Evolutionary conservation across 2,888 invertebrate genomes (phyloP).

Genomic region (Ctena decussata): DNA sequence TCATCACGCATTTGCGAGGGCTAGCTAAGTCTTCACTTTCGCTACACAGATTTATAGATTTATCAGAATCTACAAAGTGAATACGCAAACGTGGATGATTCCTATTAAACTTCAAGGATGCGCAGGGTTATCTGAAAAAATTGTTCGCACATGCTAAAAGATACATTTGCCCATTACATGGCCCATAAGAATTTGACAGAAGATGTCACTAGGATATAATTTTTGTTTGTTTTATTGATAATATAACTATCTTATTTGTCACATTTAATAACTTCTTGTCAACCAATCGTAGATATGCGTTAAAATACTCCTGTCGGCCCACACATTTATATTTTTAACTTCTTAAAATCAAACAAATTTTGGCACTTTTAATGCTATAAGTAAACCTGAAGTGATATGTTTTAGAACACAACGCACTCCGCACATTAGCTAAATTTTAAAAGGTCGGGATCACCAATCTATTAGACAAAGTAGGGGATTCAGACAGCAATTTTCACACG

Average conservation of each 20-base stretch:
- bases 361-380: slow-evolving; percentile 49
- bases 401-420: slow-evolving; percentile 3
- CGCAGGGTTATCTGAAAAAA: too few relatives aligned
- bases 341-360: slow-evolving; percentile 43
- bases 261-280: not conserved
- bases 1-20: too few relatives aligned
- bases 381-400: slow-evolving; percentile 25
- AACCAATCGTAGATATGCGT: not conserved
- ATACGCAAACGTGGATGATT: too few relatives aligned
- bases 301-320: not conserved
- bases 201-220: not conserved
- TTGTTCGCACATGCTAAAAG: too few relatives aligned
- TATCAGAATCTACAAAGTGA: too few relatives aligned
- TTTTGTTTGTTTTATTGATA: not conserved
- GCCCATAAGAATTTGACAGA: slow-evolving; percentile 1
- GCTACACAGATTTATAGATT: too few relatives aligned
- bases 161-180: too few relatives aligned
- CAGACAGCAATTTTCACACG: slow-evolving; percentile 10
- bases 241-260: not conserved
- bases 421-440: slow-evolving; percentile 1
- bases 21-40: too few relatives aligned
- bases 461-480: slow-evolving; percentile 2
- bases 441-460: not conserved
- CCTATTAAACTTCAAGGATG: too few relatives aligned
- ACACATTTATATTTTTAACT: not conserved